Base-by-base conservation (phyloP, 2,113 vertebrate genomes). In the Oryzias melastigma region DNA sequence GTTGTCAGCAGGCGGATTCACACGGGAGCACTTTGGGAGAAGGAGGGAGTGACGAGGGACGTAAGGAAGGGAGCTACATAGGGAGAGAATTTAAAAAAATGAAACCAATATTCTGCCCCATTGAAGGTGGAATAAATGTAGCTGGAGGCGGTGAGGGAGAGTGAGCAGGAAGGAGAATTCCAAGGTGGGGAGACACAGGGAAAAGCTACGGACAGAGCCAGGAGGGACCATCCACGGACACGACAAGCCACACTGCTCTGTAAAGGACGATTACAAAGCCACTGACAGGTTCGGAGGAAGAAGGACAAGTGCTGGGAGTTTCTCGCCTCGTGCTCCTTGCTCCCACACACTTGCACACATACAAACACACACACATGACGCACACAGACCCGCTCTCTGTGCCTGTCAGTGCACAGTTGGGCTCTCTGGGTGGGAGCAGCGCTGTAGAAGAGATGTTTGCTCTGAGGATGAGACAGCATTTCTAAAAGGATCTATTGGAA, bases 381-480 rank as follows among this genome's bases (percentile, higher is more conserved):
- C 70, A 75, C 73, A 75, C 63, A 77, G 25, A 19, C 52, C 50
- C 43, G 65, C 72, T 71, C 67, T 81, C 63, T 77, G 61, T 74
- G 75, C 56, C 68, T 82, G 78, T 85, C 82, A 80, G 76, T 73
- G 72, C 24, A 15, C 73, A 12, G 35, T 35, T 14, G 57, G 68
- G 68, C 72, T 85, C 80, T 80, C 73, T 76, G 87, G 81, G 85
- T 79, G 85, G 83, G 85, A 85, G 77, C 77, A 47, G 67, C 58
- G 63, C 55, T 72, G 72, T 73, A 69, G 82, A 69, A 63, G 73
- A 81, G 81, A 85, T 88, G 86, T 74, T 85, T 16, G 44, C 82
- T 78, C 72, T 58, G 77, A 88, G 87, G 80, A 90, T 89, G 87
- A 90, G 84, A 82, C 88, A 84, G 87, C 87, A 68, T 90, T 89